Percentiles rank a stretch among this genome's conserved stretches.
Conservation (phyloP, 2,888 invertebrate genomes). For the Lasiommata megera region DNA sequence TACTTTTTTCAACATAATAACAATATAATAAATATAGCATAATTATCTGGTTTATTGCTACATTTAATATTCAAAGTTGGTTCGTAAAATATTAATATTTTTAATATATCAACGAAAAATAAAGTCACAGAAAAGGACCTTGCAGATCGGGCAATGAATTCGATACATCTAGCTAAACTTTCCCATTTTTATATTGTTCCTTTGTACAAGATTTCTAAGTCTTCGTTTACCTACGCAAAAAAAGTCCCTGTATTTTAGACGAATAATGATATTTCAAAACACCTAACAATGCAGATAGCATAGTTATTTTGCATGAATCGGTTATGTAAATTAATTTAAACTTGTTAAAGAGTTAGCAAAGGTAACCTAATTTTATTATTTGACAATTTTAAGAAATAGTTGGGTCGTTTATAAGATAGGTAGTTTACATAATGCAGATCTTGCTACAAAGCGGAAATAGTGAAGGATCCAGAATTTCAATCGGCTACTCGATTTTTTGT, state of each 20-base stretch:
- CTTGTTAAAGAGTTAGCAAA: not conserved
- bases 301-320: not conserved
- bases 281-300: not conserved
- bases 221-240: not conserved
- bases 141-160: not conserved
- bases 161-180: not conserved
- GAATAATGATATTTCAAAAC: slow-evolving; percentile 2
- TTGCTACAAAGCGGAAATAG: no score
- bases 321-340: not conserved
- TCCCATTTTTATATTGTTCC: slow-evolving; percentile 3
- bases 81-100: no score
- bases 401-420: not conserved
- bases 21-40: no score
- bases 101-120: no score
- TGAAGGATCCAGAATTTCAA: no score
- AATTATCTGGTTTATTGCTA: no score
- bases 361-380: not conserved
- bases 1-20: no score
- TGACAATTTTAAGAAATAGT: not conserved
- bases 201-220: slow-evolving; percentile 5
- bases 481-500: no score
- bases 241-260: not conserved
- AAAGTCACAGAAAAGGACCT: not conserved
- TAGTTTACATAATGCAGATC: not conserved
- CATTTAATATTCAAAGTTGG: no score